Conservation (phyloP, 2,113 vertebrate genomes). For the Neolamprologus ventralis region DNA sequence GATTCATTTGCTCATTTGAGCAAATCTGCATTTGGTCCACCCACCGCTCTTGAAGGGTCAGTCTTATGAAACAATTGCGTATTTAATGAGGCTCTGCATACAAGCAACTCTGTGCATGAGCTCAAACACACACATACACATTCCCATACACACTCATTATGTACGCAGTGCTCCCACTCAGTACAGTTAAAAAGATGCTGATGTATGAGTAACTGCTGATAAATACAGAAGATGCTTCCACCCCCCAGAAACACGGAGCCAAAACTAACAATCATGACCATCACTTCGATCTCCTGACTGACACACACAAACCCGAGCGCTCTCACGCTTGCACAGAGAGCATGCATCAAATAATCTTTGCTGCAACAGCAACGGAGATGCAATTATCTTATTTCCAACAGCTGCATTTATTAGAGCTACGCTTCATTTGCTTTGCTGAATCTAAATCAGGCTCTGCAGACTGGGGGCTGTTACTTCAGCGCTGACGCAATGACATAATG, state of each 20-base stretch:
- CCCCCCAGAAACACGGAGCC: constrained; percentile 3
- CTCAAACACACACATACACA: background rate
- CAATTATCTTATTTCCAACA: constrained; percentile 62
- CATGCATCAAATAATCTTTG: constrained; percentile 37
- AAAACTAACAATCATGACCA: constrained; percentile 21
- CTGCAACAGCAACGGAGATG: constrained; percentile 27
- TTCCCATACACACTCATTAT: background rate
- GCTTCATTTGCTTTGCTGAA: constrained; percentile 61
- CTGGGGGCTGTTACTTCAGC: constrained; percentile 39
- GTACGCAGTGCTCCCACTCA: constrained; percentile 47
- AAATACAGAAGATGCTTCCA: constrained; percentile 46
- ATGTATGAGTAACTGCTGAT: constrained; percentile 59
- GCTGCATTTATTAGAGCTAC: constrained; percentile 48
- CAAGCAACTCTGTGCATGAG: background rate
- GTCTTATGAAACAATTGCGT: constrained; percentile 53
- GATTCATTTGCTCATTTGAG: constrained; percentile 44
- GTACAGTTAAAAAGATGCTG: constrained; percentile 55
- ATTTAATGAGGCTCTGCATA: constrained; percentile 53
- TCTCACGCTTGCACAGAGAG: background rate
- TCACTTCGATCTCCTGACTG: constrained; percentile 2
- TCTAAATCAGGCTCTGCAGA: constrained; percentile 41
- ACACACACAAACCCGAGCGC: background rate
- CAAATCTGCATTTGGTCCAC: constrained; percentile 46
- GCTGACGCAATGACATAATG: constrained; percentile 58
- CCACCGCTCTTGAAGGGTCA: constrained; percentile 51